phyloP scores from a whole-genome alignment of 2,113 vertebrate species.

The Passer domesticus region DNA sequence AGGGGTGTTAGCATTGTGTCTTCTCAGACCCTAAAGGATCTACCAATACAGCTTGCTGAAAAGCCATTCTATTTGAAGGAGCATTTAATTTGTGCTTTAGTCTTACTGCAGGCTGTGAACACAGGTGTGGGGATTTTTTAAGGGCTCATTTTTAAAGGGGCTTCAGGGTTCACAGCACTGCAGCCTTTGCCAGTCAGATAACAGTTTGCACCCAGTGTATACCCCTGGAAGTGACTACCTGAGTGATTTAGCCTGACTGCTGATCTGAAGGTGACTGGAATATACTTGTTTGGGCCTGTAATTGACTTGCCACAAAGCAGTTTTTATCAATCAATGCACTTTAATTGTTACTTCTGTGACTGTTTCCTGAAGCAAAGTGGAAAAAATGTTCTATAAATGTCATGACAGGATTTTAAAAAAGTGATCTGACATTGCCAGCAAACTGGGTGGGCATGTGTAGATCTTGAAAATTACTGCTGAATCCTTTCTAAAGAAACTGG shows the following conservation, averaged over 20 bases:
- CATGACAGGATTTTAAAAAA: neutral
- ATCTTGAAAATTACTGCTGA: neutral
- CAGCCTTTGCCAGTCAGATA: neutral
- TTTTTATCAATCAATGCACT: neutral
- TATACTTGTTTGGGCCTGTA: neutral
- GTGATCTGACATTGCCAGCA: neutral
- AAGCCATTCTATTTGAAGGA: neutral
- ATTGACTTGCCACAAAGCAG: neutral
- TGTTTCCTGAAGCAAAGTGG: neutral
- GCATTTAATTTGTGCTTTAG: neutral
- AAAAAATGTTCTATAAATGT: neutral
- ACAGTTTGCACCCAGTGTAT: neutral
- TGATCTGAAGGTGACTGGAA: neutral
- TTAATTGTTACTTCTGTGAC: neutral
- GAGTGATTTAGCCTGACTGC: rapidly evolving
- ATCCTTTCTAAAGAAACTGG: neutral
- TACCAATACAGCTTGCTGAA: neutral
- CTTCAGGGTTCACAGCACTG: neutral
- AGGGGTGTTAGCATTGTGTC: neutral
- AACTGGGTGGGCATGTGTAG: neutral
- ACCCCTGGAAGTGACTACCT: neutral
- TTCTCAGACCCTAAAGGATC: neutral
- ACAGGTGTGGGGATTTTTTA: neutral
- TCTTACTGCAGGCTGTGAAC: neutral
- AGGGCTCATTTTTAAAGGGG: neutral